Percentiles rank a stretch among this genome's conserved stretches.
phyloP scores from a whole-genome alignment of 2,113 vertebrate genomes.

The Psittacara wagleri region DNA sequence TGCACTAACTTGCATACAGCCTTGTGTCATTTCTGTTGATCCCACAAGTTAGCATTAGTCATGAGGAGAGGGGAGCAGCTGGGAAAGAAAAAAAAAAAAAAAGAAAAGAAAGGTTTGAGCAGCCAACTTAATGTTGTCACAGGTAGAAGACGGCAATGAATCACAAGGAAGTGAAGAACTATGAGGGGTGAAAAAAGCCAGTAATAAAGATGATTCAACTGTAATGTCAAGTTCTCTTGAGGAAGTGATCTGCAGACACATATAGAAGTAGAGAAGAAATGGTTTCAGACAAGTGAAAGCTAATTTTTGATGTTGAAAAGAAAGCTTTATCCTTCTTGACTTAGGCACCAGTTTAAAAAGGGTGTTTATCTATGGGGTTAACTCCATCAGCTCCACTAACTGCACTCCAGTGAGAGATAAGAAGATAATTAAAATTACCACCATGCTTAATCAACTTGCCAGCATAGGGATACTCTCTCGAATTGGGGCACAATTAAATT shows the following conservation, averaged over 20 bases:
- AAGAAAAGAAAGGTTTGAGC: not conserved
- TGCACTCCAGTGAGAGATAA: conserved; percentile 54
- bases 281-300: not conserved
- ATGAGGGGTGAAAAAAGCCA: not conserved
- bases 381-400: conserved; percentile 42
- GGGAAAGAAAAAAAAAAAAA: not conserved
- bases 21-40: not conserved
- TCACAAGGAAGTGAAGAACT: not conserved
- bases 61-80: not conserved
- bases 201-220: not conserved
- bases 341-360: not conserved
- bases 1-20: not conserved
- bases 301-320: not conserved
- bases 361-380: conserved; percentile 30
- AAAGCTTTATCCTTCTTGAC: not conserved
- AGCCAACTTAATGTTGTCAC: not conserved
- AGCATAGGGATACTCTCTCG: conserved; percentile 52
- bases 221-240: not conserved
- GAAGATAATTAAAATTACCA: conserved; percentile 65
- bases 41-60: not conserved
- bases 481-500: conserved; percentile 60
- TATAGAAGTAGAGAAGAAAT: not conserved
- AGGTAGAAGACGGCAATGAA: not conserved
- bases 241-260: not conserved
- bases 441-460: conserved; percentile 61